These are phyloP conservation scores for Cryptocheilus praepositus DNA, from an alignment of 2,888 invertebrate species.

Conservation along the genomic window DNA sequence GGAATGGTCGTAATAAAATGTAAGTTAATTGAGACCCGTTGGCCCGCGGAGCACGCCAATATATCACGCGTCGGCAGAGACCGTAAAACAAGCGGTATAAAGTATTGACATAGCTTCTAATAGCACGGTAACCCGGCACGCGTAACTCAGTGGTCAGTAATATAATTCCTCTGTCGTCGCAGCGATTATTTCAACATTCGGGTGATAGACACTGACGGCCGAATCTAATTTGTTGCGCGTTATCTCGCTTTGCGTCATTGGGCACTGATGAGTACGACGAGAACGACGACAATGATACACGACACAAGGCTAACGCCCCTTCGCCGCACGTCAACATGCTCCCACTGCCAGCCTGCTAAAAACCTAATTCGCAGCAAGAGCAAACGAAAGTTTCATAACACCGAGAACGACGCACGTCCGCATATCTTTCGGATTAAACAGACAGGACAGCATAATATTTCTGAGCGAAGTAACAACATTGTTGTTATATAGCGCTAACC, in stretches of 20 bases:
- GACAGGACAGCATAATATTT: slow-evolving; percentile 52
- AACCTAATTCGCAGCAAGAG: too few relatives aligned
- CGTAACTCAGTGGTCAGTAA: slow-evolving; percentile 23
- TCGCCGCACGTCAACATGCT: not conserved
- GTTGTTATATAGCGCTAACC: too few relatives aligned
- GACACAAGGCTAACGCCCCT: not conserved
- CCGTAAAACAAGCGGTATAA: too few relatives aligned
- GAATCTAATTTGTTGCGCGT: not conserved
- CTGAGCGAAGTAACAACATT: slow-evolving; percentile 22
- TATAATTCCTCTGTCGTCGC: too few relatives aligned
- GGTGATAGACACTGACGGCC: not conserved
- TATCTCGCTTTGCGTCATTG: not conserved
- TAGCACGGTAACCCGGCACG: slow-evolving; percentile 27
- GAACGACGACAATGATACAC: too few relatives aligned
- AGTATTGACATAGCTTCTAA: too few relatives aligned
- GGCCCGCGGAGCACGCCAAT: not conserved
- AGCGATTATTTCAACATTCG: not conserved
- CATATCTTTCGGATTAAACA: slow-evolving; percentile 49
- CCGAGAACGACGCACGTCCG: slow-evolving; percentile 6
- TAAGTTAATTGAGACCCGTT: not conserved
- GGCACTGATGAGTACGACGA: not conserved
- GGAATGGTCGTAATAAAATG: too few relatives aligned
- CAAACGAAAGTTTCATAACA: too few relatives aligned
- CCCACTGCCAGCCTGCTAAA: too few relatives aligned
- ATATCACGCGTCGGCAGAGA: too few relatives aligned